Percentiles rank a stretch among this genome's conserved stretches.
Evolutionary conservation across 2,797 vertebrate genomes (phyloP).

Genomic region (Halcyon leucocephala): DNA sequence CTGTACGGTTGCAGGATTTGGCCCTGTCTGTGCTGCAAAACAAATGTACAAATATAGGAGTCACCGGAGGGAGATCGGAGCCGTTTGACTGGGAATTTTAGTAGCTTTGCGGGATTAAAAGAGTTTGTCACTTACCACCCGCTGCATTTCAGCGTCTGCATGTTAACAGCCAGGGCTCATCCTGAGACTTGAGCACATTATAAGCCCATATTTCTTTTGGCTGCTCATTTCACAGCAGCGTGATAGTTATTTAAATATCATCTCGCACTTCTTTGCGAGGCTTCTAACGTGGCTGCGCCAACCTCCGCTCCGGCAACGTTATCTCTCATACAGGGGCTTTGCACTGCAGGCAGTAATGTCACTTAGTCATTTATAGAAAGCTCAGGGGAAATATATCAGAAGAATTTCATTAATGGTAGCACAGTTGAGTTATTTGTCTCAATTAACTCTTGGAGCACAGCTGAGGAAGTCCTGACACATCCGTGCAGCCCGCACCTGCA

Average conservation of each 20-base stretch:
- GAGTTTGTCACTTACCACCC: constrained; percentile 52
- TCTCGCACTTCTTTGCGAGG: constrained; percentile 5
- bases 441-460: constrained; percentile 68
- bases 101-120: constrained; percentile 10
- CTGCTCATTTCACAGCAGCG: constrained; percentile 54
- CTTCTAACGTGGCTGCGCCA: background rate
- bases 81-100: constrained; percentile 20
- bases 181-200: constrained; percentile 55
- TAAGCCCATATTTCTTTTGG: constrained; percentile 60
- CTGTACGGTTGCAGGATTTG: background rate
- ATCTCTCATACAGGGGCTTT: constrained; percentile 4
- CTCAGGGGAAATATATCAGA: constrained; percentile 73
- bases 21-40: background rate
- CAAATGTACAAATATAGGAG: background rate
- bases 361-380: constrained; percentile 67
- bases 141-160: background rate
- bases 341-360: constrained; percentile 65
- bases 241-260: constrained; percentile 68
- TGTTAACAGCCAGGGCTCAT: constrained; percentile 8
- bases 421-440: constrained; percentile 73
- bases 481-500: background rate
- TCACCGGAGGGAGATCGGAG: background rate
- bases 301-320: background rate
- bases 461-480: constrained; percentile 52
- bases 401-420: constrained; percentile 72